These are phyloP conservation scores for Rhagoletis pomonella DNA, from an alignment of 1,140 invertebrate genomes.

Conservation along the genomic window DNA sequence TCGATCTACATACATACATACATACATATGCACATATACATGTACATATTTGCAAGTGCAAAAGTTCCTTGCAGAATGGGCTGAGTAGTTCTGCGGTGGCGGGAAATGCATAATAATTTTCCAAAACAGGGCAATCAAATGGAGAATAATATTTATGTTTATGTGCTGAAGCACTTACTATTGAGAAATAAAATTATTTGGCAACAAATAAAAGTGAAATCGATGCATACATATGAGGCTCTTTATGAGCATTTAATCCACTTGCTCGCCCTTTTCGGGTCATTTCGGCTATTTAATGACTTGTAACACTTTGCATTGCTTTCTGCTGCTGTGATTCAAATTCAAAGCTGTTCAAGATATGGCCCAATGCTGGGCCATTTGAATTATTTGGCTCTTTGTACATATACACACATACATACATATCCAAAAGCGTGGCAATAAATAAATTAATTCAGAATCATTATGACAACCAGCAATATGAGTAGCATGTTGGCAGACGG, in stretches of 20 bases:
- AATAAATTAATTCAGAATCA: slow-evolving; percentile 50
- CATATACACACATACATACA: not conserved
- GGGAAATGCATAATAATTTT: slow-evolving; percentile 30
- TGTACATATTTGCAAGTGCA: no score
- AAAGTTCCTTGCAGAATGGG: not conserved
- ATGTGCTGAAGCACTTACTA: slow-evolving; percentile 57
- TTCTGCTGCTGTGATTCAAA: not conserved
- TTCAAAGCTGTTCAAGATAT: not conserved
- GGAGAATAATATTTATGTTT: slow-evolving; percentile 49
- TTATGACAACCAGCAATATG: slow-evolving; percentile 51
- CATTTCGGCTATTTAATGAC: slow-evolving; percentile 70
- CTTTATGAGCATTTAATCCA: slow-evolving; percentile 21
- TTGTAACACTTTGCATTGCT: slow-evolving; percentile 60
- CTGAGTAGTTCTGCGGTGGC: not conserved
- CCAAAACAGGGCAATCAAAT: slow-evolving; percentile 60
- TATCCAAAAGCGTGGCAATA: not conserved
- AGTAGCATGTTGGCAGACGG: not conserved
- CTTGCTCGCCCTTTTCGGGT: slow-evolving; percentile 50
- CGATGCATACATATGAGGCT: slow-evolving; percentile 21
- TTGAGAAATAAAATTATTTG: slow-evolving; percentile 64
- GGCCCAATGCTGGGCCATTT: not conserved
- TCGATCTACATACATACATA: not conserved
- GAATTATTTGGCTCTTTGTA: not conserved
- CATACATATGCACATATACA: no score
- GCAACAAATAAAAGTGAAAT: slow-evolving; percentile 2